These are phyloP conservation scores for Drosophila bocqueti DNA, from an alignment of 1,140 invertebrate species.

Conservation along the genomic window DNA sequence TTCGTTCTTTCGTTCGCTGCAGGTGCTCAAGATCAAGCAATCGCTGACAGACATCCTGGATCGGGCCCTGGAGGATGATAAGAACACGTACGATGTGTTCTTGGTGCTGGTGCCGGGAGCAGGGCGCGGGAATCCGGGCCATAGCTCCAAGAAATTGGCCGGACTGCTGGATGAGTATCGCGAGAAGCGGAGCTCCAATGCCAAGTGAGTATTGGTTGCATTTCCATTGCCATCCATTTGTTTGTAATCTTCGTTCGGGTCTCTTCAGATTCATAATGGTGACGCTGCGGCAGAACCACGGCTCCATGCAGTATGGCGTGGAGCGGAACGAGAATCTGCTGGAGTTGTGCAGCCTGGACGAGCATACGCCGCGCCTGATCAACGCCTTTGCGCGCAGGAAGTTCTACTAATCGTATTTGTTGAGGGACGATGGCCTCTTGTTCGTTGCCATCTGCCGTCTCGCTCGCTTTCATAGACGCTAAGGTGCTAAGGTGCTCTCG, in stretches of 20 bases:
- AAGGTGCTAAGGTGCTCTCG: conserved; percentile 6
- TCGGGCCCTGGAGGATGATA: conserved; percentile 37
- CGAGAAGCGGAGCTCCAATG: conserved; percentile 55
- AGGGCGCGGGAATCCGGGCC: conserved; percentile 64
- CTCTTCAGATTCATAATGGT: conserved; percentile 69
- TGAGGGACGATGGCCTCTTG: conserved; percentile 33
- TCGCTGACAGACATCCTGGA: conserved; percentile 49
- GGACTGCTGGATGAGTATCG: conserved; percentile 66
- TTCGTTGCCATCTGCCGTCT: conserved; percentile 46
- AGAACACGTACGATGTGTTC: conserved; percentile 68
- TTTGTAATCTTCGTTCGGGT: neutral
- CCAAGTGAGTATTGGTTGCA: conserved; percentile 57
- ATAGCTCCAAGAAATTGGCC: conserved; percentile 50
- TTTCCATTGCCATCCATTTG: neutral
- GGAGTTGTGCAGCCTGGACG: conserved; percentile 73
- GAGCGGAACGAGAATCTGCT: conserved; percentile 66
- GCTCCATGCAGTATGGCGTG: conserved; percentile 68
- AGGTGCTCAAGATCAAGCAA: conserved; percentile 65
- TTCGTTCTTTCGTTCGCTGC: neutral
- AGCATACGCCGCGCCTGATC: conserved; percentile 69
- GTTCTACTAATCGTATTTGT: conserved; percentile 58
- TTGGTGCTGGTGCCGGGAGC: conserved; percentile 72
- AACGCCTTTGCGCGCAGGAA: conserved; percentile 62
- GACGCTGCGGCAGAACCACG: conserved; percentile 53
- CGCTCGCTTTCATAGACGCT: conserved; percentile 42